phyloP scores from a whole-genome alignment of 2,797 vertebrate species.

The Eupleurogrammus muticus region DNA sequence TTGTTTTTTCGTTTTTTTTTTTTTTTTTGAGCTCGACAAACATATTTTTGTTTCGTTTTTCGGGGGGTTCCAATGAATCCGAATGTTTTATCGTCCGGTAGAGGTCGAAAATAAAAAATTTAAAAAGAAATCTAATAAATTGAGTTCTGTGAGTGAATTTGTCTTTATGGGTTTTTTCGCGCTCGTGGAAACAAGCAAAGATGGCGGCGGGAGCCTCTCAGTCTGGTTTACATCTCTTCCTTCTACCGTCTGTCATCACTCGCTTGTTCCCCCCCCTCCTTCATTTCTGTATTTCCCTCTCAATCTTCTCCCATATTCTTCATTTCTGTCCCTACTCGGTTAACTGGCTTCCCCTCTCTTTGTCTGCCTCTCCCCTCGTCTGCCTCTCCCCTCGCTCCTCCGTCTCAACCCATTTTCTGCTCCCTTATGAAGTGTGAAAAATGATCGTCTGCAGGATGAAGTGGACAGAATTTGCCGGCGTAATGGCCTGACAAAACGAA shows the following conservation, averaged over 20 bases:
- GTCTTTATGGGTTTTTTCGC: slow-evolving; percentile 23
- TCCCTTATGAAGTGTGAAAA: slow-evolving; percentile 82
- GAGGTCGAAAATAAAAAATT: not conserved
- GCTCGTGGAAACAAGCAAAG: slow-evolving; percentile 20
- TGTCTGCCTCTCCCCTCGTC: slow-evolving; percentile 20
- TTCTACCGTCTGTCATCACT: slow-evolving; percentile 53
- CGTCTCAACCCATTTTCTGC: slow-evolving; percentile 70
- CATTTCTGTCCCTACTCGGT: slow-evolving; percentile 47
- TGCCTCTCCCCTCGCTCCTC: slow-evolving; percentile 17
- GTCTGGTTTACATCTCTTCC: slow-evolving; percentile 49
- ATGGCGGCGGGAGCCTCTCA: slow-evolving; percentile 37
- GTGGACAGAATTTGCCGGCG: slow-evolving; percentile 77
- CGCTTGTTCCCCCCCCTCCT: slow-evolving; percentile 31
- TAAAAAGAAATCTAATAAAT: too few species aligned
- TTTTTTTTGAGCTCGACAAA: slow-evolving; percentile 47
- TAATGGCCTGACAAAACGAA: slow-evolving; percentile 84
- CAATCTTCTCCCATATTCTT: slow-evolving; percentile 50
- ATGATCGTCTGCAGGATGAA: slow-evolving; percentile 80
- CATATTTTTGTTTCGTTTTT: slow-evolving; percentile 36
- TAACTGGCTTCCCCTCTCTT: slow-evolving; percentile 35
- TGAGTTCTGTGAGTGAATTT: slow-evolving; percentile 10
- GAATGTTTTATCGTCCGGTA: not conserved
- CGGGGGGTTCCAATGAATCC: too few species aligned
- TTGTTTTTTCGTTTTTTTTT: slow-evolving; percentile 54
- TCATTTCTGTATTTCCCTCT: slow-evolving; percentile 47